Evolutionary conservation across 1,140 invertebrate species (phyloP), one percentile per base, ranked within the genome.

Genomic region (Heliconius nattereri): DNA sequence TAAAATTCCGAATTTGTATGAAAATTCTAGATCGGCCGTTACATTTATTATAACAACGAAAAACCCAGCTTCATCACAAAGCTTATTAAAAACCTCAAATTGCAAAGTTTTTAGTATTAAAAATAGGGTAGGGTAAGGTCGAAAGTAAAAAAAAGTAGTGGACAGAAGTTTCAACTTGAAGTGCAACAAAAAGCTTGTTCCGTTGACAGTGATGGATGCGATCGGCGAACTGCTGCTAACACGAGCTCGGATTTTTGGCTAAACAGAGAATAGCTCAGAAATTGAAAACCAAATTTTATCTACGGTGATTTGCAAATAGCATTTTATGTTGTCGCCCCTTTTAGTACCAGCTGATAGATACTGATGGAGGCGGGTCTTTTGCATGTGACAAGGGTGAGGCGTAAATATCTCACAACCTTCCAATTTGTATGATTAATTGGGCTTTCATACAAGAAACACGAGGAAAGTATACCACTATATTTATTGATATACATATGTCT

Each of bases 151-250:
- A 91, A 89, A 92, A 92, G 91, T 88, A 84, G 83, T 66, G 83
- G 80, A 84, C 82, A 84, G 84, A 86, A 82, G 86, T 81, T 88
- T 87, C 83, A 86, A 89, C 86, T 79, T 83, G 84, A 84, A 88
- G 85, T 88, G 86, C 85, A 83, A 84, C 84, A 87, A 92, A 93
- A 92, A 92, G 91, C 90, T 92, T 90, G 89, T 85, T 87, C 83
- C 49, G 75, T 73, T 88, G 90, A 92, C 90, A 87, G 81, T 93
- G 91, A 93, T 92, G 86, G 91, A 93, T 92, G 90, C 60, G 54
- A 83, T 83, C 75, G 73, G 82, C 79, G 81, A 76, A 80, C 84
- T 80, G 81, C 32, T 81, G 75, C 81, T 71, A 84, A 84, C 81
- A 83, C 73, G 74, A 78, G 80, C 49, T 80, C 79, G 81, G 78